phyloP scores from a whole-genome alignment of 2,888 invertebrate genomes.

The Himalopsyche kuldschensis region DNA sequence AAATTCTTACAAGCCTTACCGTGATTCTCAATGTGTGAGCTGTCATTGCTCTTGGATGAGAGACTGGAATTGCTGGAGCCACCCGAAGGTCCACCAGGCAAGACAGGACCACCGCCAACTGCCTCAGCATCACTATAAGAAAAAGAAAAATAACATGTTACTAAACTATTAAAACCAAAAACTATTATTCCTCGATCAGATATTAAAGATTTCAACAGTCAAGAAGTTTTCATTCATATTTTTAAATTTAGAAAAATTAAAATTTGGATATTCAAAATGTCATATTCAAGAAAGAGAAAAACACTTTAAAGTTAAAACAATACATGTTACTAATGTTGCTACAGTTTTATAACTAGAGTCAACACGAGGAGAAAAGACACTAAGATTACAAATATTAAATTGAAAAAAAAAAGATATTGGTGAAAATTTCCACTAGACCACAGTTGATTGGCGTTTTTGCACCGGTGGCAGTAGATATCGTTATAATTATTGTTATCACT shows the following conservation, averaged over 20 bases:
- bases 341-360: too few species aligned
- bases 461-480: neutral
- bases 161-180: neutral
- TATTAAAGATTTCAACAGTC: too few species aligned
- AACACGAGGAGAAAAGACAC: too few species aligned
- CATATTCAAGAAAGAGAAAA: too few species aligned
- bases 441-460: neutral
- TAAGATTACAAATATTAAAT: neutral
- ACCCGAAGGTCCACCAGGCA: slow-evolving; percentile 49
- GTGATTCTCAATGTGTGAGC: slow-evolving; percentile 55
- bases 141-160: neutral
- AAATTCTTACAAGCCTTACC: slow-evolving; percentile 43
- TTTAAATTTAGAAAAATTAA: too few species aligned
- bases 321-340: too few species aligned
- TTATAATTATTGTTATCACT: too few species aligned
- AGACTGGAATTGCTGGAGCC: slow-evolving; percentile 58
- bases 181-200: too few species aligned
- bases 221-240: too few species aligned
- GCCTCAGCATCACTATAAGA: slow-evolving; percentile 55
- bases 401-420: neutral
- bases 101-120: slow-evolving; percentile 46
- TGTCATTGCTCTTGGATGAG: slow-evolving; percentile 58
- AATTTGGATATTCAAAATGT: too few species aligned
- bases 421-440: neutral
- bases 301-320: too few species aligned